Percentiles rank a stretch among this genome's conserved stretches.
Evolutionary conservation across 1,140 invertebrate species (phyloP).

Genomic region (Drosophila athabasca): DNA sequence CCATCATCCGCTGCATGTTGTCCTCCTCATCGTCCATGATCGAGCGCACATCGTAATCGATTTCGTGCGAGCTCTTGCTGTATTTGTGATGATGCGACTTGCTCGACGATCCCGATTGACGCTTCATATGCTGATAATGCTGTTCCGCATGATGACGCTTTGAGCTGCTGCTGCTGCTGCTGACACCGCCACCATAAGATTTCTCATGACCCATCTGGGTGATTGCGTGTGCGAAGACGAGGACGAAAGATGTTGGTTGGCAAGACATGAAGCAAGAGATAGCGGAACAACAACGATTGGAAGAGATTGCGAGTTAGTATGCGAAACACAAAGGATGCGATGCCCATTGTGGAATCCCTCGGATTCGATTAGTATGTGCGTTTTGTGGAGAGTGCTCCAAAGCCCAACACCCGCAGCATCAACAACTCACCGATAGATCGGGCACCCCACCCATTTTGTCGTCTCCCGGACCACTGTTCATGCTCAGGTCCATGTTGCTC

Average conservation of each 20-base stretch:
- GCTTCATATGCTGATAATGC: constrained; percentile 84
- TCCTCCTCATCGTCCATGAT: constrained; percentile 67
- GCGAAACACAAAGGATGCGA: neutral
- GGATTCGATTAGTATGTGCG: too few species aligned
- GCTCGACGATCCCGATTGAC: constrained; percentile 75
- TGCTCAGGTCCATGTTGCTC: constrained; percentile 64
- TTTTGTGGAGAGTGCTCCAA: neutral
- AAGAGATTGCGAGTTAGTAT: constrained; percentile 24
- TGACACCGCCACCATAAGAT: constrained; percentile 79
- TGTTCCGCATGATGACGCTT: constrained; percentile 71
- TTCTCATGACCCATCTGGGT: constrained; percentile 72
- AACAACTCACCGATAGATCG: constrained; percentile 75
- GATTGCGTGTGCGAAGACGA: constrained; percentile 3
- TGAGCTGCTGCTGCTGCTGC: constrained; percentile 65
- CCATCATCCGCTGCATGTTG: constrained; percentile 56
- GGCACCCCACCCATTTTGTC: constrained; percentile 74
- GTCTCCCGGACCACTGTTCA: constrained; percentile 38
- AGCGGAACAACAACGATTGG: constrained; percentile 14
- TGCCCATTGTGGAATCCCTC: too few species aligned
- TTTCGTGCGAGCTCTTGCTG: constrained; percentile 64
- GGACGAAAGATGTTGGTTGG: constrained; percentile 23
- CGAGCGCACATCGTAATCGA: constrained; percentile 69
- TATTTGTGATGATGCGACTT: constrained; percentile 77
- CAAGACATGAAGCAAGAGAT: constrained; percentile 54
- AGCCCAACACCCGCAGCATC: too few species aligned